Evolutionary conservation across 2,797 vertebrate genomes (phyloP).

Genomic region (Sciaenops ocellatus): DNA sequence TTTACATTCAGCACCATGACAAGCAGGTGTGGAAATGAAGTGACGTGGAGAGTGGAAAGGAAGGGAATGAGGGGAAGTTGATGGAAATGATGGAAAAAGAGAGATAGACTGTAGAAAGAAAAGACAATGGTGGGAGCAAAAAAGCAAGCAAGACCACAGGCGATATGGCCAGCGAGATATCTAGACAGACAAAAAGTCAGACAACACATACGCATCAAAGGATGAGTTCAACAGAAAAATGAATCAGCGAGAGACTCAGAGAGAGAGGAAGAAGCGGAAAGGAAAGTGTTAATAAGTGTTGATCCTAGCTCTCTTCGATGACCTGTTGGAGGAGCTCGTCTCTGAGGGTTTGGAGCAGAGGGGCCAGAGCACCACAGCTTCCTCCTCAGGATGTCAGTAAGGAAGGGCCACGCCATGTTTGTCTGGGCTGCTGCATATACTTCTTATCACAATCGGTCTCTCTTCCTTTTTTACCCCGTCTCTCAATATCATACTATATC

Average conservation of each 20-base stretch:
- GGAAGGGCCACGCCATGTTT: constrained; percentile 82
- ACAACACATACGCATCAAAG: background rate
- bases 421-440: constrained; percentile 77
- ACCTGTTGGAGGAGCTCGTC: constrained; percentile 59
- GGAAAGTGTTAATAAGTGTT: constrained; percentile 62
- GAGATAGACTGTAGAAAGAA: constrained; percentile 9
- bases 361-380: constrained; percentile 74
- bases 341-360: constrained; percentile 67
- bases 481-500: constrained; percentile 50
- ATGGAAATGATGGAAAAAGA: constrained; percentile 54
- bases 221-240: constrained; percentile 28
- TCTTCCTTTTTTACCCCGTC: constrained; percentile 53
- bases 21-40: constrained; percentile 77
- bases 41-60: constrained; percentile 38
- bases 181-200: constrained; percentile 3
- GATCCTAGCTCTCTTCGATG: constrained; percentile 55
- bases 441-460: constrained; percentile 70
- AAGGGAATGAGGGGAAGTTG: constrained; percentile 31
- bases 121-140: constrained; percentile 47
- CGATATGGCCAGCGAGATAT: constrained; percentile 17
- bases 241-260: background rate
- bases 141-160: background rate
- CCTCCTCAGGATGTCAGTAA: constrained; percentile 83
- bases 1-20: constrained; percentile 62
- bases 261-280: constrained; percentile 27